Base-by-base conservation (phyloP, 2,113 vertebrate species). In the Desmodus rotundus region DNA sequence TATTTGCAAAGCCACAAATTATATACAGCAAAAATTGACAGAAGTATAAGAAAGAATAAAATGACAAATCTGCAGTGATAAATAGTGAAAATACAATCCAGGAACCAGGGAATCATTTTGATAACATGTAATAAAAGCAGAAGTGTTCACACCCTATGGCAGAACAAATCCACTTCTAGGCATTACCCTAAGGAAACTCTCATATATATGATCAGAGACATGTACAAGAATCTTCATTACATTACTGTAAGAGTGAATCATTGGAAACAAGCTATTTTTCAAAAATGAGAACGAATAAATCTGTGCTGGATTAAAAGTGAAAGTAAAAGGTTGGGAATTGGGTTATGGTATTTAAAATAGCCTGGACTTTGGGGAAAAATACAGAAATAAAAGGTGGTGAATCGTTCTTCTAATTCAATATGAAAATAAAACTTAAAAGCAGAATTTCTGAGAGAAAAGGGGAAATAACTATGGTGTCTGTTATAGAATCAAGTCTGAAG, bases 381-480 rank as follows among this genome's bases (percentile, higher is more conserved):
- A 36, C 16, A 89, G 41, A 80, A 54, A 80, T 67, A 52, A 81
- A 90, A 86, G 45, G 4, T 80, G 28, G 15, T 58, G 15, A 89
- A 61, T 24, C 45, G 90, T 45, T 89, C 41, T 87, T 78, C 61
- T 87, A 84, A 52, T 58, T 73, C 47, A 72, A 58, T 65, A 36
- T 87, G 81, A 96, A 88, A 93, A 72, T 83, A 41, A 72, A 82
- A 72, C 56, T 45, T 92, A 47, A 92, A 83, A 83, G 43, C 28
- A 72, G 22, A 93, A 73, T 93, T 94, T 58, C 54, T 83, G 38
- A 65, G 47, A 68, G 22, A 77, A 89, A 72, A 52, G 12, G 88
- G 38, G 68, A 22, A 89, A 84, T 24, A 24, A 77, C 31, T 19
- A 10, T 78, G 74, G 20, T 47, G 13, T 82, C 58, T 33, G 58